phyloP scores from a whole-genome alignment of 2,113 vertebrate species.

The Tamias sibiricus region DNA sequence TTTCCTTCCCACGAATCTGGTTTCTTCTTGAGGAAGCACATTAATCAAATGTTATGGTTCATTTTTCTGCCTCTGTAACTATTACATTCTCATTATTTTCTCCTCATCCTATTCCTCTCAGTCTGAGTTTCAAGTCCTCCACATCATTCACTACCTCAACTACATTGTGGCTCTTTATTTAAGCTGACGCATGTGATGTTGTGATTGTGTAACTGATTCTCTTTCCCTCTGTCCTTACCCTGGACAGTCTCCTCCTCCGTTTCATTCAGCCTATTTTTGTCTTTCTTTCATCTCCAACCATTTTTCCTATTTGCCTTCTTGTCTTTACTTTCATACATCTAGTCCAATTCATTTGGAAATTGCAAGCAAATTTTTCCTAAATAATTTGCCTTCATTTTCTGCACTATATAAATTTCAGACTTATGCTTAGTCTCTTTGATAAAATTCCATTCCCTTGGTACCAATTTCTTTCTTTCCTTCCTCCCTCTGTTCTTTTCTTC shows the following conservation, averaged over 20 bases:
- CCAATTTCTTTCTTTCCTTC: neutral
- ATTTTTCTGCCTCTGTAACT: neutral
- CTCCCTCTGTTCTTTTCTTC: neutral
- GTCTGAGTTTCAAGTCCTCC: neutral
- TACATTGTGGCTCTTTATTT: no score
- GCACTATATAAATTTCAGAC: neutral
- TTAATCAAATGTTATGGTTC: fast-evolving
- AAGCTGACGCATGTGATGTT: no score
- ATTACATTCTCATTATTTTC: fast-evolving
- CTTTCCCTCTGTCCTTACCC: fast-evolving
- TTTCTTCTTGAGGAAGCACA: neutral
- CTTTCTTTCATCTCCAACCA: neutral
- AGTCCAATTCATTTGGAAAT: neutral
- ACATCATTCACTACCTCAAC: fast-evolving
- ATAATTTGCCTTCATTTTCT: neutral
- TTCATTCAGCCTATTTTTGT: neutral
- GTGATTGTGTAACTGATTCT: no score
- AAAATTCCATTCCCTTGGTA: neutral
- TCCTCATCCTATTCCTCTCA: fast-evolving
- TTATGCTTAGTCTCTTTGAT: neutral
- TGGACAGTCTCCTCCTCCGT: no score
- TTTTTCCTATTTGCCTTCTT: neutral
- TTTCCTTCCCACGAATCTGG: fast-evolving
- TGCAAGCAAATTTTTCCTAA: neutral
- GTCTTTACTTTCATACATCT: neutral